Evolutionary conservation across 2,888 invertebrate genomes (phyloP).

Genomic region (Leistus spinibarbis): DNA sequence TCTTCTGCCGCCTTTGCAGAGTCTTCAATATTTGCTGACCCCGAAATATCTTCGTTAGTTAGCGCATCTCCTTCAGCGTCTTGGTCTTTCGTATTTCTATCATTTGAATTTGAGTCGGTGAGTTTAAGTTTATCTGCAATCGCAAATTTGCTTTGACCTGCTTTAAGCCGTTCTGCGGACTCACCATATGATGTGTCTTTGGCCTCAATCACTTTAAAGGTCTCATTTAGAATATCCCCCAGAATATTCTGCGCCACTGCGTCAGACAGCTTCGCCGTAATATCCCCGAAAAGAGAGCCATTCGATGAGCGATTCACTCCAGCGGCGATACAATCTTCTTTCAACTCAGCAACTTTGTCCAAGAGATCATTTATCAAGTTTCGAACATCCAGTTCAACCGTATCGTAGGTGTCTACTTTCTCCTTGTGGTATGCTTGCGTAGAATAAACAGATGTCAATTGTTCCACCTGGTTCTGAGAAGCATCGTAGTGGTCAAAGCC

Average conservation of each 20-base stretch:
- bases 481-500: not conserved
- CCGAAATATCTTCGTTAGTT: not conserved
- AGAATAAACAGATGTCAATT: not conserved
- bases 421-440: not conserved
- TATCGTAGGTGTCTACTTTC: not conserved
- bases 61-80: not conserved
- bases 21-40: not conserved
- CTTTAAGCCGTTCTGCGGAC: not conserved
- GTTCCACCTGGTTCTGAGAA: not conserved
- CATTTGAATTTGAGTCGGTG: too few species aligned
- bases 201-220: not conserved
- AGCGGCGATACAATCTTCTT: conserved; percentile 3
- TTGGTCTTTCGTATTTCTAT: not conserved
- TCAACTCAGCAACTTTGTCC: not conserved
- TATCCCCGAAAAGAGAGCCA: not conserved
- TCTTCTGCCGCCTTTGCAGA: not conserved
- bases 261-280: not conserved
- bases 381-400: not conserved
- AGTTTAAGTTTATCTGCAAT: too few species aligned
- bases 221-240: conserved; percentile 2
- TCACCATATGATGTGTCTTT: not conserved
- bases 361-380: conserved; percentile 6
- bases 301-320: not conserved
- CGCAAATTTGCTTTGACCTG: too few species aligned
- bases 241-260: not conserved